Percentiles rank a stretch among this genome's conserved stretches.
phyloP scores from a whole-genome alignment of 2,888 invertebrate genomes.

The Rhyacophila evoluta region DNA sequence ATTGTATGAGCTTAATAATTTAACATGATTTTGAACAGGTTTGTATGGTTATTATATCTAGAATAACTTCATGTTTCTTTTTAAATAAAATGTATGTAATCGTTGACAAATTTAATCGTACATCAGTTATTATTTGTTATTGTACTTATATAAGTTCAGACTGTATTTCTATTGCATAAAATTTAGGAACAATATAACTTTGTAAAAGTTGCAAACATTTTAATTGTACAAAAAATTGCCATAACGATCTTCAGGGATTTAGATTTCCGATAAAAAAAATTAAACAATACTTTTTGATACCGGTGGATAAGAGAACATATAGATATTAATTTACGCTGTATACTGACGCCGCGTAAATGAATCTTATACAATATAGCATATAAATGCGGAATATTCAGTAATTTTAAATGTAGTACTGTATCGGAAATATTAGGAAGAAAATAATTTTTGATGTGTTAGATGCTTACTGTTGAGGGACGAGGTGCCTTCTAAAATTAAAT shows the following conservation, averaged over 20 bases:
- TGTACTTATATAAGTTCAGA: neutral
- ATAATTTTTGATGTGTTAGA: slow-evolving; percentile 53
- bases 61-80: neutral
- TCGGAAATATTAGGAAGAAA: slow-evolving; percentile 45
- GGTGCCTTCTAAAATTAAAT: slow-evolving; percentile 63
- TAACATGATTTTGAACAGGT: neutral
- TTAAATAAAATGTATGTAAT: neutral
- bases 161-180: neutral
- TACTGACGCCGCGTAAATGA: slow-evolving; percentile 48
- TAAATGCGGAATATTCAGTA: slow-evolving; percentile 44
- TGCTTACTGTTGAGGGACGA: slow-evolving; percentile 65
- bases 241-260: neutral
- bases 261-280: neutral
- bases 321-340: slow-evolving; percentile 27
- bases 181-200: neutral
- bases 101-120: neutral
- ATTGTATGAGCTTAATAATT: neutral
- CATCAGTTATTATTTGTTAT: neutral
- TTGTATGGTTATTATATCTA: neutral
- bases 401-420: slow-evolving; percentile 46
- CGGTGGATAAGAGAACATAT: neutral
- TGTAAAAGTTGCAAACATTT: neutral
- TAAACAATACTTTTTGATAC: neutral
- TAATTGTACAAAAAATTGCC: neutral
- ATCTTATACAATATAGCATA: slow-evolving; percentile 46